phyloP scores from a whole-genome alignment of 53 echinoderm and acorn worm genomes.

The Henricia sp. region DNA sequence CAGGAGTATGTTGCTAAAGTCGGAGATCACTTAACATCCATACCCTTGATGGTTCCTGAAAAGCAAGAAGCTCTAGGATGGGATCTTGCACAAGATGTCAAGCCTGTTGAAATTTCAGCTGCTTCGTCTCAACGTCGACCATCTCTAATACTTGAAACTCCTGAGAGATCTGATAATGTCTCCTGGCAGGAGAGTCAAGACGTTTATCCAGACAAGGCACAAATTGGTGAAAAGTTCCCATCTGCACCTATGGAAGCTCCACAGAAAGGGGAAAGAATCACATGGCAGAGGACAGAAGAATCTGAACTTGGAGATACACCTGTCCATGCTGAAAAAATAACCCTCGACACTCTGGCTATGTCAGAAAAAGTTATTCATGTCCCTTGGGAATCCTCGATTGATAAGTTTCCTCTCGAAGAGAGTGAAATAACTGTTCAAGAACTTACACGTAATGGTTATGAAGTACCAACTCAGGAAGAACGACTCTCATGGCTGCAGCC shows the following conservation, averaged over 20 bases:
- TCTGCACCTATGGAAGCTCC: slow-evolving; percentile 59
- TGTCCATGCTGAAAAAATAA: slow-evolving; percentile 12
- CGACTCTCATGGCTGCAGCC: slow-evolving; percentile 45
- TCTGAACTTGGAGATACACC: slow-evolving; percentile 18
- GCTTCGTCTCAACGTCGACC: slow-evolving; percentile 13
- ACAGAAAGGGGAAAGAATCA: slow-evolving; percentile 58
- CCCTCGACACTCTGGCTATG: slow-evolving; percentile 9
- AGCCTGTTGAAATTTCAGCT: slow-evolving; percentile 2
- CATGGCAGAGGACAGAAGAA: slow-evolving; percentile 46
- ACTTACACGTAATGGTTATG: slow-evolving; percentile 20
- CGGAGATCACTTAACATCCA: slow-evolving; percentile 29
- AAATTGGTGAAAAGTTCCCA: slow-evolving; percentile 61
- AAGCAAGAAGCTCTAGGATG: slow-evolving; percentile 46
- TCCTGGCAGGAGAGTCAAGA: slow-evolving; percentile 53
- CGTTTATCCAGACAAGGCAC: slow-evolving; percentile 38
- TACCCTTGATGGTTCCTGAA: slow-evolving; percentile 61
- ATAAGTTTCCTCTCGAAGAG: slow-evolving; percentile 24
- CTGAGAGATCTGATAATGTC: slow-evolving; percentile 33
- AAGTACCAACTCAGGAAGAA: slow-evolving; percentile 48
- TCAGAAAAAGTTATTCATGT: slow-evolving; percentile 29
- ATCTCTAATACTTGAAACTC: slow-evolving; percentile 32
- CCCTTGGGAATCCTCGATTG: slow-evolving; percentile 29
- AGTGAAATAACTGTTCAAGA: slow-evolving; percentile 47
- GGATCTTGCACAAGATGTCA: slow-evolving; percentile 30
- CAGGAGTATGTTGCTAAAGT: not conserved